These are phyloP conservation scores for Drosophila greeni DNA, from an alignment of 2,888 invertebrate genomes.

Conservation along the genomic window DNA sequence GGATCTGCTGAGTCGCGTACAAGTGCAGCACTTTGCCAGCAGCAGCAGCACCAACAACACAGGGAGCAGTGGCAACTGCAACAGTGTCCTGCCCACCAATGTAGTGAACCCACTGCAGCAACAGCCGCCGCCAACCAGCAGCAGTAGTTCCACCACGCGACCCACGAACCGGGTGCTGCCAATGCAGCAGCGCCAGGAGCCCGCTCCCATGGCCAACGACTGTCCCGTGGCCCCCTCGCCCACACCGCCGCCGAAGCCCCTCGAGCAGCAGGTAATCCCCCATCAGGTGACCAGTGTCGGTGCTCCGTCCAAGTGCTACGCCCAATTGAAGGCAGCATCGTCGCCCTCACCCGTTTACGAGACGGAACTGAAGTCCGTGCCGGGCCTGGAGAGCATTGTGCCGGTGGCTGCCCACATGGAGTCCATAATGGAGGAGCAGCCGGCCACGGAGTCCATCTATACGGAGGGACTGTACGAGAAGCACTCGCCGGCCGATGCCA, in stretches of 20 bases:
- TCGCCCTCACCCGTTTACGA: constrained; percentile 59
- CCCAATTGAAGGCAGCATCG: constrained; percentile 41
- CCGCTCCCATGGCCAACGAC: constrained; percentile 41
- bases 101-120: constrained; percentile 85
- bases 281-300: constrained; percentile 17
- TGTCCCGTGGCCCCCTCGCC: constrained; percentile 55
- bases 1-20: constrained; percentile 54
- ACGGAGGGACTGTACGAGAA: constrained; percentile 53
- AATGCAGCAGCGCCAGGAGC: constrained; percentile 84
- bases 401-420: constrained; percentile 24
- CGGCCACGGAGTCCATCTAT: constrained; percentile 39
- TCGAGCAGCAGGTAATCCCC: constrained; percentile 52
- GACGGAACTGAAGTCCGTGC: constrained; percentile 48
- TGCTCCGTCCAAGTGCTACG: constrained; percentile 40
- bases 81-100: constrained; percentile 82
- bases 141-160: constrained; percentile 42
- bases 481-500: constrained; percentile 29
- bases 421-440: constrained; percentile 40
- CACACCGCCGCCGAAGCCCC: constrained; percentile 62
- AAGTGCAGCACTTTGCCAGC: constrained; percentile 57
- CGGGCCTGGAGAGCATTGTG: constrained; percentile 23
- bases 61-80: constrained; percentile 28
- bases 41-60: constrained; percentile 40
- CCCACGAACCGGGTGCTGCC: constrained; percentile 89
- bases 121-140: constrained; percentile 71